A percentile compares a stretch with the other conserved stretches of the same genome.
phyloP scores from a whole-genome alignment of 2,113 vertebrate genomes.

The Orthochromis malagaraziensis region DNA sequence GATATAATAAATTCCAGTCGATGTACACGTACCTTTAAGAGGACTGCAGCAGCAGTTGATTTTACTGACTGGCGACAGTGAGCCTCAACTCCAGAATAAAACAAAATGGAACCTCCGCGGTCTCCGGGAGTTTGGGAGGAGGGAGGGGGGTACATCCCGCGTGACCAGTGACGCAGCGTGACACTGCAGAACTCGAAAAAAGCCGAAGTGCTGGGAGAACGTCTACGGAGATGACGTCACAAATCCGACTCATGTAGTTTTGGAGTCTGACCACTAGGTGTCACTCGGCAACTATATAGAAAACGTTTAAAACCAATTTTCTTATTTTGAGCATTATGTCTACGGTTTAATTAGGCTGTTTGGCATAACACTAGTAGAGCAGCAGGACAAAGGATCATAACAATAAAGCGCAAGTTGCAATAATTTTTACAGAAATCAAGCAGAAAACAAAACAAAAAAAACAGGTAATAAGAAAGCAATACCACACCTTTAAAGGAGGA shows the following conservation, averaged over 20 bases:
- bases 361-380: background rate
- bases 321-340: background rate
- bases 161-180: background rate
- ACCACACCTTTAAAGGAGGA: background rate
- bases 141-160: background rate
- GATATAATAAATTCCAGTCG: background rate
- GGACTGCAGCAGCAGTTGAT: background rate
- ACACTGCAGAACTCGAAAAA: background rate
- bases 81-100: background rate
- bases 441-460: background rate
- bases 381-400: background rate
- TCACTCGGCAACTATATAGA: background rate
- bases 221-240: background rate
- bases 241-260: fast-evolving
- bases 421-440: background rate
- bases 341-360: background rate
- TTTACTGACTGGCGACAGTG: background rate
- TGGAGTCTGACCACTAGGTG: background rate
- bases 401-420: background rate
- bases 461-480: background rate
- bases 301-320: background rate
- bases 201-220: background rate
- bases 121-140: background rate
- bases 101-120: slow-evolving; percentile 62
- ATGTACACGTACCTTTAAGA: background rate